Percentiles rank a stretch among this genome's conserved stretches.
These are phyloP conservation scores for Gambusia affinis DNA, from an alignment of 2,113 vertebrate species.

Conservation along the genomic window DNA sequence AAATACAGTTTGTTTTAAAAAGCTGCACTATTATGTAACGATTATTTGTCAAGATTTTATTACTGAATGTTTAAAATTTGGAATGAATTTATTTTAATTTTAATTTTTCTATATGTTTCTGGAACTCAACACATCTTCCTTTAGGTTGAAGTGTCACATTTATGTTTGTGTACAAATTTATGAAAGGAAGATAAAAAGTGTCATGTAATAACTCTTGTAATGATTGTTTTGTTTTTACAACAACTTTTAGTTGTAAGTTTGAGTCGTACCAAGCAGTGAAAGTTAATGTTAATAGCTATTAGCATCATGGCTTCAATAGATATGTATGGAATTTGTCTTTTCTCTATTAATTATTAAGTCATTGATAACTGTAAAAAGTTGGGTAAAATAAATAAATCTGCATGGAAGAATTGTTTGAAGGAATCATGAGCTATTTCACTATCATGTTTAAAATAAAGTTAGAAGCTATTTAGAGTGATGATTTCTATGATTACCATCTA, in stretches of 20 bases:
- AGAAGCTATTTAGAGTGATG: background rate
- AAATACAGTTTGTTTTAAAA: slow-evolving; percentile 8
- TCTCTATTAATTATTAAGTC: background rate
- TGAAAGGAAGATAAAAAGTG: too few relatives aligned
- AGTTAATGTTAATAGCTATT: background rate
- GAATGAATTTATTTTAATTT: slow-evolving; percentile 22
- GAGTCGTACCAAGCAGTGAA: too few relatives aligned
- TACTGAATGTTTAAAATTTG: slow-evolving; percentile 31
- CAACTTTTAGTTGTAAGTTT: too few relatives aligned
- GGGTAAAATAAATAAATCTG: background rate
- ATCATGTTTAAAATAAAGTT: background rate
- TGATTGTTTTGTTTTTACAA: too few relatives aligned
- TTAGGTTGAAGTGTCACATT: background rate
- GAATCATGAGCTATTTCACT: background rate
- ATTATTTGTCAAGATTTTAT: background rate
- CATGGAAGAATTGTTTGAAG: too few relatives aligned
- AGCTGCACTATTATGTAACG: slow-evolving; percentile 35
- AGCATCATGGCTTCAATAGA: background rate
- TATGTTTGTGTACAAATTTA: too few relatives aligned
- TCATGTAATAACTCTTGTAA: too few relatives aligned
- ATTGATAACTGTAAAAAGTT: background rate
- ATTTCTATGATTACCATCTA: background rate
- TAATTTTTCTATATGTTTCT: background rate
- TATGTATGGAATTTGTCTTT: background rate
- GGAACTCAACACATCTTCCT: background rate